Evolutionary conservation across 2,888 invertebrate genomes (phyloP).

Genomic region (Ochropleura leucogaster): DNA sequence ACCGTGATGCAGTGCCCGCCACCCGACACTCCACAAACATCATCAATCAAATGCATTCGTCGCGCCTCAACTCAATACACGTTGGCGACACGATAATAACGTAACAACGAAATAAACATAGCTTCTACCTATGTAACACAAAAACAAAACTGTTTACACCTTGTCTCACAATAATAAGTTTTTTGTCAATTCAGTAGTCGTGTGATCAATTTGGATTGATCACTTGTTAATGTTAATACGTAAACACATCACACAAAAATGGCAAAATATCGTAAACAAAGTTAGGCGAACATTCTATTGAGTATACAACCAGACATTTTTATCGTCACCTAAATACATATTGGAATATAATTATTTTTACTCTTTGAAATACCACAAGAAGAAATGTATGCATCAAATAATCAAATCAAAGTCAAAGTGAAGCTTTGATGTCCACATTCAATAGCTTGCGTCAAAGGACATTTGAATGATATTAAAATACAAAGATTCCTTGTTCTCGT

Average conservation of each 20-base stretch:
- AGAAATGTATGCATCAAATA: constrained; percentile 11
- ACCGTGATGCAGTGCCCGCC: constrained; percentile 36
- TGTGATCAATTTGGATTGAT: neutral
- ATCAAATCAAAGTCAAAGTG: neutral
- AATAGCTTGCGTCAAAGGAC: neutral
- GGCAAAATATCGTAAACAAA: constrained; percentile 6
- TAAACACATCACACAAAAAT: neutral
- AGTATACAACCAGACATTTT: neutral
- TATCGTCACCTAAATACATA: neutral
- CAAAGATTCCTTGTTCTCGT: constrained; percentile 17
- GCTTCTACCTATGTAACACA: neutral
- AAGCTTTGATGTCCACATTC: neutral
- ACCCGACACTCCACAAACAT: constrained; percentile 47
- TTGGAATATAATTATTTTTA: neutral
- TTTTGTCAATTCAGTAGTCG: no score
- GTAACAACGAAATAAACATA: neutral
- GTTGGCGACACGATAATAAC: neutral
- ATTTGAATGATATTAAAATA: constrained; percentile 9
- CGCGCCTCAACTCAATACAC: neutral
- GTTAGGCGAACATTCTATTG: neutral
- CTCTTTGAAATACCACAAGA: neutral
- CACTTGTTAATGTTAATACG: neutral
- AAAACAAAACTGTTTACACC: neutral
- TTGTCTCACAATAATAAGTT: constrained; percentile 1
- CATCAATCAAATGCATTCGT: constrained; percentile 60